phyloP scores from a whole-genome alignment of 1,140 invertebrate species.

The Aphaenogaster rudis region DNA sequence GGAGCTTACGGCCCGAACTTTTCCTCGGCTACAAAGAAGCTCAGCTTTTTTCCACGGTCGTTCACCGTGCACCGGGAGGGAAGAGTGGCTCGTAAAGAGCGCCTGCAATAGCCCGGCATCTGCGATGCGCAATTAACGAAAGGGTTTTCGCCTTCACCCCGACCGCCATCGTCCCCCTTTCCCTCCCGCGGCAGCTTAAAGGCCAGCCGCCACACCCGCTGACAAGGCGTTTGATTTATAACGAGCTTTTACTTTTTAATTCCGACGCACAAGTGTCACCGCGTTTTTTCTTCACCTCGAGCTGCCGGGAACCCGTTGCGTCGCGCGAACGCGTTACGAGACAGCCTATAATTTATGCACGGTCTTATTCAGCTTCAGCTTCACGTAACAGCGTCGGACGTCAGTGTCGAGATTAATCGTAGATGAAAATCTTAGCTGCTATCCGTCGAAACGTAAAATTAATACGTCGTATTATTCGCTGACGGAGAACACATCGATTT shows the following conservation, averaged over 20 bases:
- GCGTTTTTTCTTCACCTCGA: conserved; percentile 73
- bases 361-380: conserved; percentile 41
- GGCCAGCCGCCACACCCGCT: conserved; percentile 75
- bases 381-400: conserved; percentile 32
- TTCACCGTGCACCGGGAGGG: conserved; percentile 45
- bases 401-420: conserved; percentile 27
- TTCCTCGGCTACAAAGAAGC: conserved; percentile 41
- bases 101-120: conserved; percentile 82
- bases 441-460: conserved; percentile 36
- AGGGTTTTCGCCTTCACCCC: conserved; percentile 82
- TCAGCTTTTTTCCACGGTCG: conserved; percentile 46
- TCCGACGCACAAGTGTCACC: conserved; percentile 78
- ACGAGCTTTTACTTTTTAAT: conserved; percentile 81
- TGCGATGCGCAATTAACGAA: conserved; percentile 86
- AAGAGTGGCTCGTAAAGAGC: conserved; percentile 77
- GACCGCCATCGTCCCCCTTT: conserved; percentile 38
- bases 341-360: conserved; percentile 54
- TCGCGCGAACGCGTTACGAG: conserved; percentile 31
- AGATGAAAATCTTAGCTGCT: conserved; percentile 39
- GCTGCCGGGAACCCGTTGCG: conserved; percentile 42
- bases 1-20: conserved; percentile 56
- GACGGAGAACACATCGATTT: neutral
- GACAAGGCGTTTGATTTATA: conserved; percentile 85
- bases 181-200: conserved; percentile 55
- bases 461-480: conserved; percentile 17